Percentiles rank a stretch among this genome's conserved stretches.
These are phyloP conservation scores for Heliconius aoede DNA, from an alignment of 2,888 invertebrate genomes.

Conservation along the genomic window DNA sequence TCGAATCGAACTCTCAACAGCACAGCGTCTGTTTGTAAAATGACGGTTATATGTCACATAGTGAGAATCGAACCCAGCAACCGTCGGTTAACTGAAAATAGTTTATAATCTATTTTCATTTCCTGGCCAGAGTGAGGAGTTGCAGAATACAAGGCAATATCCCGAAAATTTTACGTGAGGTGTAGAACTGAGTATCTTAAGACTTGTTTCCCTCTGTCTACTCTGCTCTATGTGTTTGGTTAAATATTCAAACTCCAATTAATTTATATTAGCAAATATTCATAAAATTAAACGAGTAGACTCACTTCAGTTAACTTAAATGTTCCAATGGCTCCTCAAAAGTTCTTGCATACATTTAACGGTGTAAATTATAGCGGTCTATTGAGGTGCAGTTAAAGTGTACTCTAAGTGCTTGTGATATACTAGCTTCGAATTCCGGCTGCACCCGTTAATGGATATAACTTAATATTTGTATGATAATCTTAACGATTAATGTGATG, in stretches of 20 bases:
- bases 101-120: no score
- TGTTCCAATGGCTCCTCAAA: not conserved
- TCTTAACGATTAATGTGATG: no score
- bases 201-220: not conserved
- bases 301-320: conserved; percentile 2
- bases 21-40: no score
- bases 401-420: not conserved
- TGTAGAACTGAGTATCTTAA: not conserved
- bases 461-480: no score
- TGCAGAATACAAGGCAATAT: no score
- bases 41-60: no score
- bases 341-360: not conserved
- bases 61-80: no score
- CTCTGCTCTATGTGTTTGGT: not conserved
- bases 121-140: no score
- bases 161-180: not conserved
- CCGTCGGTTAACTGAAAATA: no score
- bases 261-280: conserved; percentile 4
- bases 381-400: not conserved
- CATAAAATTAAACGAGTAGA: conserved; percentile 1
- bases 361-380: conserved; percentile 5
- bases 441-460: no score
- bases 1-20: no score
- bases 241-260: not conserved
- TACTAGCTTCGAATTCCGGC: not conserved